Evolutionary conservation across 2,888 invertebrate genomes (phyloP).

Genomic region (Nephrotoma appendiculata): DNA sequence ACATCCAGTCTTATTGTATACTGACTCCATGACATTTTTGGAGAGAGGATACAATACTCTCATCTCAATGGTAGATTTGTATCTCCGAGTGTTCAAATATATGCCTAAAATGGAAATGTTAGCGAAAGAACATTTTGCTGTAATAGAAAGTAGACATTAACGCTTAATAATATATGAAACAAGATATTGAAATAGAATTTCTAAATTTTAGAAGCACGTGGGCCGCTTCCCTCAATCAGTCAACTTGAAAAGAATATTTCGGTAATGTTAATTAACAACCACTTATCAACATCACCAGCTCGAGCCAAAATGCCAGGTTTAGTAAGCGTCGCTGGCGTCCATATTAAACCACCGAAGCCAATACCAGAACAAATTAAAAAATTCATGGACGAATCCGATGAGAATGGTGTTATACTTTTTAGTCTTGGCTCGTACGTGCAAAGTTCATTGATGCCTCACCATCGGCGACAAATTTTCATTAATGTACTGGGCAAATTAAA

Average conservation of each 20-base stretch:
- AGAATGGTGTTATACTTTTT: slow-evolving; percentile 34
- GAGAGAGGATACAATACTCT: slow-evolving; percentile 37
- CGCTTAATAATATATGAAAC: too few relatives aligned
- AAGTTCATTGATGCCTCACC: slow-evolving; percentile 22
- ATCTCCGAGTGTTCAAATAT: slow-evolving; percentile 25
- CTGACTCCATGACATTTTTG: slow-evolving; percentile 37
- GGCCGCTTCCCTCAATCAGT: slow-evolving; percentile 26
- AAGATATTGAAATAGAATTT: background rate
- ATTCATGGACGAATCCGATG: slow-evolving; percentile 29
- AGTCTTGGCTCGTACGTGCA: slow-evolving; percentile 25
- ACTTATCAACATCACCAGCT: slow-evolving; percentile 33
- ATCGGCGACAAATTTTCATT: slow-evolving; percentile 28
- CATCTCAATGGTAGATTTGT: slow-evolving; percentile 23
- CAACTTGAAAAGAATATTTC: slow-evolving; percentile 34
- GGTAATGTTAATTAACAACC: slow-evolving; percentile 35
- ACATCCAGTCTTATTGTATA: slow-evolving; percentile 26
- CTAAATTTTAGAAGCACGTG: slow-evolving; percentile 9
- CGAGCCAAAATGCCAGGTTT: slow-evolving; percentile 33
- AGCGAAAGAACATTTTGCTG: slow-evolving; percentile 18
- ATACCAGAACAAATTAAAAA: slow-evolving; percentile 26
- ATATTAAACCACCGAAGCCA: slow-evolving; percentile 31
- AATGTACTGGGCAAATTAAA: slow-evolving; percentile 30
- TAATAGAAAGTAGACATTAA: background rate
- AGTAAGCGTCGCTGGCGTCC: slow-evolving; percentile 40
- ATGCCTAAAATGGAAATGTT: slow-evolving; percentile 20